Evolutionary conservation across 2,113 vertebrate species (phyloP).

Genomic region (Ammodytes dubius): DNA sequence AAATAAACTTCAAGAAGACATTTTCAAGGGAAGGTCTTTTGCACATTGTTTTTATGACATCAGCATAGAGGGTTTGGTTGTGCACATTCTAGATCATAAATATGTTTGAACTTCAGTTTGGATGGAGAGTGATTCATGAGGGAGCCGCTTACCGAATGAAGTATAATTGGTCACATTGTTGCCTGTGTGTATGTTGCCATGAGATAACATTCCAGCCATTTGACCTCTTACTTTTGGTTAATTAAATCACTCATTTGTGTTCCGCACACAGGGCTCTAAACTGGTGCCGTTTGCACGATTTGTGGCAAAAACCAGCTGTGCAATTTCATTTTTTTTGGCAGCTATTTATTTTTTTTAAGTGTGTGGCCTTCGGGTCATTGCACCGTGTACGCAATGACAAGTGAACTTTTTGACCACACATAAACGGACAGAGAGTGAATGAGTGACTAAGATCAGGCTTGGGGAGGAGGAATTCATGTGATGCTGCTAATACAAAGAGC

Average conservation of each 20-base stretch:
- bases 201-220: constrained; percentile 83
- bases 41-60: constrained; percentile 23
- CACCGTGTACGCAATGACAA: constrained; percentile 44
- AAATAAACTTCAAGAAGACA: constrained; percentile 64
- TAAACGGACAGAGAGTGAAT: constrained; percentile 59
- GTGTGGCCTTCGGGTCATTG: constrained; percentile 57
- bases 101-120: constrained; percentile 52
- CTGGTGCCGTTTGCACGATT: constrained; percentile 20
- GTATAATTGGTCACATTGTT: constrained; percentile 78
- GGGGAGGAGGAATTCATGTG: constrained; percentile 54
- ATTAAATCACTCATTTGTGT: constrained; percentile 76
- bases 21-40: constrained; percentile 52
- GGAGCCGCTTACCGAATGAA: constrained; percentile 52
- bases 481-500: constrained; percentile 62
- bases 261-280: constrained; percentile 58
- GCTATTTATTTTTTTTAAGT: constrained; percentile 22
- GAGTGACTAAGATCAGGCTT: constrained; percentile 49
- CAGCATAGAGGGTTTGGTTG: constrained; percentile 41
- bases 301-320: constrained; percentile 18
- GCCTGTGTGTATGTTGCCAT: constrained; percentile 73
- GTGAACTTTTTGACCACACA: constrained; percentile 59
- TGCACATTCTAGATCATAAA: constrained; percentile 64
- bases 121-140: constrained; percentile 62
- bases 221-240: constrained; percentile 75
- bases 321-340: constrained; percentile 33